A percentile compares a stretch with the other conserved stretches of the same genome.
These are phyloP conservation scores for Ictidomys tridecemlineatus DNA, from an alignment of 2,113 vertebrate species.

Conservation along the genomic window DNA sequence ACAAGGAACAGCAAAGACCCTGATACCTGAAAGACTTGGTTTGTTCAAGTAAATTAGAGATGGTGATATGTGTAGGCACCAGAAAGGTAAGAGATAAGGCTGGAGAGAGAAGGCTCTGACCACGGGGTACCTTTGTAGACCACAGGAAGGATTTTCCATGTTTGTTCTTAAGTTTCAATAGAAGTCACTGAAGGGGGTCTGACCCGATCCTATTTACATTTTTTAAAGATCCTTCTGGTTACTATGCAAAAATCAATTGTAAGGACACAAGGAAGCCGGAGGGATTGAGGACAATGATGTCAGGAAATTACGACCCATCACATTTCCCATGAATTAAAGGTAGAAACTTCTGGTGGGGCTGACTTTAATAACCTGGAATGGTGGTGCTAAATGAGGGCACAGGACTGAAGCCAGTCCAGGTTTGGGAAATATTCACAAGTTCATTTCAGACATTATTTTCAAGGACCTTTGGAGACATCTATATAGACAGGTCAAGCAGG, in stretches of 20 bases:
- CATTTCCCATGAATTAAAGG: background rate
- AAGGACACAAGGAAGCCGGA: background rate
- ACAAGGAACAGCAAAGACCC: background rate
- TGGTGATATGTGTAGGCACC: background rate
- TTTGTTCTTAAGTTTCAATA: background rate
- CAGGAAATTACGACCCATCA: background rate
- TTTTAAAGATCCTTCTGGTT: background rate
- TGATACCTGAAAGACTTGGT: background rate
- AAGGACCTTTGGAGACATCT: constrained; percentile 8
- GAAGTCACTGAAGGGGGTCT: background rate
- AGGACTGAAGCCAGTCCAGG: background rate
- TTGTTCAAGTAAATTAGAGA: background rate
- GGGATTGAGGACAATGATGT: background rate
- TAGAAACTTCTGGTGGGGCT: background rate
- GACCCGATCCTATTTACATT: background rate
- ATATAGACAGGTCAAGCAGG: background rate
- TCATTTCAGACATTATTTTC: background rate
- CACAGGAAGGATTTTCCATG: background rate
- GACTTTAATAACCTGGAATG: background rate
- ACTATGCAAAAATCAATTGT: background rate
- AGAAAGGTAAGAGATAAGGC: background rate
- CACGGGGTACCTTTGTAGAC: background rate
- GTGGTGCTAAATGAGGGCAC: background rate
- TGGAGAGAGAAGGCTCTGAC: background rate
- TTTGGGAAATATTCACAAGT: background rate